Conservation (phyloP, 2,797 vertebrate species). For the Mormyrops attenuatus region DNA sequence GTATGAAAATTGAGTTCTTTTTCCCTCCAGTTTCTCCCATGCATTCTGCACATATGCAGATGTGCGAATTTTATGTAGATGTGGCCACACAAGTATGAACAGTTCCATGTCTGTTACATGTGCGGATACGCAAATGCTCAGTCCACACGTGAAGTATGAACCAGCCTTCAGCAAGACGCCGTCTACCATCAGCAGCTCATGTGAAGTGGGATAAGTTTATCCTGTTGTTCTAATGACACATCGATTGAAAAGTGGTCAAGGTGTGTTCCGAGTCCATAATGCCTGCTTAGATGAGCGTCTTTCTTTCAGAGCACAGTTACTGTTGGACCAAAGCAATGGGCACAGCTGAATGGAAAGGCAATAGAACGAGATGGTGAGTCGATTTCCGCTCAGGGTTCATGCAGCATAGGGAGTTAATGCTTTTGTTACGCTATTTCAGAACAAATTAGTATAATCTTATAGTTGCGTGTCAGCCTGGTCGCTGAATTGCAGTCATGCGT, state of each 20-base stretch:
- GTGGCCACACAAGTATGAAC: neutral
- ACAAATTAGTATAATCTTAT: neutral
- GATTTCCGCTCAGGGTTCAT: neutral
- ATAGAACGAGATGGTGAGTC: conserved; percentile 90
- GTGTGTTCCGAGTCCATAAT: neutral
- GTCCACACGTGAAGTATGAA: neutral
- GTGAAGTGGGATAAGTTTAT: neutral
- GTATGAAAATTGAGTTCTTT: neutral
- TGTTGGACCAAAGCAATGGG: conserved; percentile 99
- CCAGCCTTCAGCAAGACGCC: neutral
- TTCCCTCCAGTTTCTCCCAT: neutral
- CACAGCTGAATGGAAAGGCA: conserved; percentile 99
- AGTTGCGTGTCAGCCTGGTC: neutral
- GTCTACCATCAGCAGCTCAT: neutral
- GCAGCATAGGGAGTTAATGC: neutral
- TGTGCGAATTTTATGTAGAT: neutral
- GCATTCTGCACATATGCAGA: neutral
- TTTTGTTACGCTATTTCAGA: neutral
- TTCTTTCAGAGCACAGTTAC: conserved; percentile 81
- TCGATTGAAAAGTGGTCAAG: neutral
- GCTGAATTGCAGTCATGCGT: neutral
- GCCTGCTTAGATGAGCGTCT: neutral
- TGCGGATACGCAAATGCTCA: neutral
- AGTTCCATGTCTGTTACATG: neutral
- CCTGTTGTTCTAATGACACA: neutral